phyloP scores from a whole-genome alignment of 2,888 invertebrate species.

The Perithous albicinctus region DNA sequence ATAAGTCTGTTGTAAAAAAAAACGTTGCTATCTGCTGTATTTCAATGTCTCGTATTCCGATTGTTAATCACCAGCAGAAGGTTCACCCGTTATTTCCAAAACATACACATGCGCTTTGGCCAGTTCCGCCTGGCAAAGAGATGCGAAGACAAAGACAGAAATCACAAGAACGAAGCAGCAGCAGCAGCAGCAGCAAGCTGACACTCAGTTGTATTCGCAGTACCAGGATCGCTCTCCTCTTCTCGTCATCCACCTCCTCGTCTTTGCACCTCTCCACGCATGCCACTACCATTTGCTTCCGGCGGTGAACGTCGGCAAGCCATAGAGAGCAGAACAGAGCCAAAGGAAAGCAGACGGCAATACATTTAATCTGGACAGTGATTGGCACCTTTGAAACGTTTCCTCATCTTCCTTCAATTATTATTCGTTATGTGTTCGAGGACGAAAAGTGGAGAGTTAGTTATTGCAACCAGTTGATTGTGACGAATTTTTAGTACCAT shows the following conservation, averaged over 20 bases:
- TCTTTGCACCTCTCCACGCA: conserved; percentile 45
- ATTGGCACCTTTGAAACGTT: neutral
- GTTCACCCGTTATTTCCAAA: conserved; percentile 30
- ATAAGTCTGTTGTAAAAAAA: neutral
- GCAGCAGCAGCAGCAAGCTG: conserved; percentile 68
- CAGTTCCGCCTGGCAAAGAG: conserved; percentile 28
- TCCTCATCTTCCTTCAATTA: neutral
- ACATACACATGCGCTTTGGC: conserved; percentile 6
- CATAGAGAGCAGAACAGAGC: conserved; percentile 48
- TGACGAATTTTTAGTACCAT: no score
- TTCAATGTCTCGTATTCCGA: neutral
- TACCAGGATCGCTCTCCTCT: conserved; percentile 25
- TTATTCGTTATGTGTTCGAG: no score
- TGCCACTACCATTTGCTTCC: conserved; percentile 77
- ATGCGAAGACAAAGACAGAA: conserved; percentile 21
- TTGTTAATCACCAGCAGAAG: neutral
- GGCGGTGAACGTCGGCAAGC: conserved; percentile 70
- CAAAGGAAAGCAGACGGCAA: conserved; percentile 28
- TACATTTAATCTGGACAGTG: neutral
- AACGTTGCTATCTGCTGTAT: neutral
- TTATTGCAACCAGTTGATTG: no score
- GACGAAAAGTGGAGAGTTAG: no score
- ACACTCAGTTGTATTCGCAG: conserved; percentile 37
- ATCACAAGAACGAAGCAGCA: conserved; percentile 11
- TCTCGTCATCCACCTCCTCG: conserved; percentile 56